These are phyloP conservation scores for Myotis findleyi DNA, from an alignment of 2,797 vertebrate species.

Conservation along the genomic window DNA sequence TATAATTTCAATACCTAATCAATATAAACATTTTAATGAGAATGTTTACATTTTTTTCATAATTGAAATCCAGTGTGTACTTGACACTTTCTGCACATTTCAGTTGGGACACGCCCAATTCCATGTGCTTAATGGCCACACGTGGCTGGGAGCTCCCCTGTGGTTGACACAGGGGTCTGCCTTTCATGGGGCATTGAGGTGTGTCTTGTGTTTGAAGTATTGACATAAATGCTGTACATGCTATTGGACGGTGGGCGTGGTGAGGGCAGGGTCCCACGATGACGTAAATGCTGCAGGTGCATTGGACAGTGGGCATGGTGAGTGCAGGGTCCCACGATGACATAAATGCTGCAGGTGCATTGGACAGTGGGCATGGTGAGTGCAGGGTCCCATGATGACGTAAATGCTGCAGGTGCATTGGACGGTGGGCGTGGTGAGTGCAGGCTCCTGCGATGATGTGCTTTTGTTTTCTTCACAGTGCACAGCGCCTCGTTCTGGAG, in stretches of 20 bases:
- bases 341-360: not conserved
- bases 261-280: rapidly evolving
- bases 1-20: not conserved
- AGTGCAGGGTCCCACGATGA: not conserved
- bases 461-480: not conserved
- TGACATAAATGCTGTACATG: not conserved
- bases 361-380: not conserved
- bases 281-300: no score
- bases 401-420: not conserved
- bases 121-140: not conserved
- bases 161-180: not conserved
- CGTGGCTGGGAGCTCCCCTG: no score
- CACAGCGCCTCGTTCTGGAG: not conserved
- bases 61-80: not conserved
- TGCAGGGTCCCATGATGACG: not conserved
- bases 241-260: not conserved
- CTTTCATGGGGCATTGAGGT: not conserved
- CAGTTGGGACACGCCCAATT: not conserved
- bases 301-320: not conserved
- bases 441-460: not conserved
- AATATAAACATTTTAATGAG: not conserved
- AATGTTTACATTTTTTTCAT: not conserved
- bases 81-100: not conserved
- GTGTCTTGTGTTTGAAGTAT: not conserved
- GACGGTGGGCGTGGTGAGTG: not conserved